Base-by-base conservation (phyloP, 2,797 vertebrate species). In the Hypotaenidia okinawae region DNA sequence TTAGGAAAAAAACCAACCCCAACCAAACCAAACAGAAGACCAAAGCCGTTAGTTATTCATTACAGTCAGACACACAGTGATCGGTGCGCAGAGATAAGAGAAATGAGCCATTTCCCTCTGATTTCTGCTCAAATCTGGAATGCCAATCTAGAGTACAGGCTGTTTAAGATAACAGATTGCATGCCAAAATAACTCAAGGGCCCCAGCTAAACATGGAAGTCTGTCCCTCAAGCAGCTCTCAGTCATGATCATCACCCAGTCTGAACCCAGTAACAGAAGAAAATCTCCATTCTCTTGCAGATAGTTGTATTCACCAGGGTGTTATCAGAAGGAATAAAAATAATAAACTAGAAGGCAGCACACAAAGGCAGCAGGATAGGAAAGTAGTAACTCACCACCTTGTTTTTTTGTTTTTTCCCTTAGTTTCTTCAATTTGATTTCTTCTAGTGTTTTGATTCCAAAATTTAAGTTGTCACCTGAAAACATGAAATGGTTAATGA, bases 371-470 rank as follows among this genome's bases (percentile, higher is more conserved):
- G 41, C 16, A 39, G 15, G 25, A 3, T 11, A 33, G 54, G 9
- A 6, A n/a, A 80, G 15, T 0, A 51, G 5, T 10, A 92, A 97
- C 97, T 97, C 95, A 98, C 97, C 98, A 95, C 98, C 97, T 57
- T 98, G 97, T 95, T 96, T 98, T 96, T 98, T 99, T 94, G 98
- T 97, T 97, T 98, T 99, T 66, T 98, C 98, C 84, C 98, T 99
- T 47, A 99, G 97, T 81, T 99, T 98, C 96, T 99, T 99, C 97
- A 98, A 95, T 52, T 98, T 98, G 92, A 99, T 99, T 97, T 99
- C 99, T 94, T 99, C 99, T 72, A 99, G 94, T 17, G 99, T 99
- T 98, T 99, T 99, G 85, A 99, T 98, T 67, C 99, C 99, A n/a
- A 99, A 99, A 96, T 99, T 98, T 83, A 99, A 97, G 5, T 94